Evolutionary conservation across 2,888 invertebrate genomes (phyloP).

Genomic region (Lymantria monacha): DNA sequence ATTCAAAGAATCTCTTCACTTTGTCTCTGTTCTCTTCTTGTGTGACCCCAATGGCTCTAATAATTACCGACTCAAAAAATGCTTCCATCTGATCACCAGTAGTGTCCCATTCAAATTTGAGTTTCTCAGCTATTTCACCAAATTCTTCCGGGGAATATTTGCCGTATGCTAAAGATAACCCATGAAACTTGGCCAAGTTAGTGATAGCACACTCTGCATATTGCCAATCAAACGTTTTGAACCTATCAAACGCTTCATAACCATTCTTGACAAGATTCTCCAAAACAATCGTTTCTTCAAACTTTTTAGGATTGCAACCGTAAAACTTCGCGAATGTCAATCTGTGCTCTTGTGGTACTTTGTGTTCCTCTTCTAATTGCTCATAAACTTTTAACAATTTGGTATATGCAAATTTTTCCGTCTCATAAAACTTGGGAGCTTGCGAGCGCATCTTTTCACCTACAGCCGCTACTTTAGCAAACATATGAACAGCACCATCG

Average conservation of each 20-base stretch:
- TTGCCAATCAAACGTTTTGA: conserved; percentile 38
- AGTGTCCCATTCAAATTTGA: conserved; percentile 25
- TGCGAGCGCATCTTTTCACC: conserved; percentile 33
- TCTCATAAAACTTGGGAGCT: conserved; percentile 12
- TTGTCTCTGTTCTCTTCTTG: background rate
- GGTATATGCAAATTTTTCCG: conserved; percentile 26
- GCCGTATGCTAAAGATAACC: conserved; percentile 46
- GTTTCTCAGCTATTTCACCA: conserved; percentile 3
- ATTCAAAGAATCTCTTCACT: background rate
- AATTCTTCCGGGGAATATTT: conserved; percentile 41
- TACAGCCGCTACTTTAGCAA: conserved; percentile 9
- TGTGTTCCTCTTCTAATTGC: conserved; percentile 22
- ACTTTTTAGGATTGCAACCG: conserved; percentile 22
- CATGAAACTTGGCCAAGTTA: conserved; percentile 51
- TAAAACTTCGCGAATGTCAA: conserved; percentile 36
- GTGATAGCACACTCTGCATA: conserved; percentile 36
- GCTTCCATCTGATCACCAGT: background rate
- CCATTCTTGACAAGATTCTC: conserved; percentile 40
- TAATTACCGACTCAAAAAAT: background rate
- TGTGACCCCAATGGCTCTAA: background rate
- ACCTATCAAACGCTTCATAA: conserved; percentile 38
- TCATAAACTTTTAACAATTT: conserved; percentile 18
- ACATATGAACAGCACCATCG: conserved; percentile 1
- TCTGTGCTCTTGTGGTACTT: conserved; percentile 30
- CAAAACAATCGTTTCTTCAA: conserved; percentile 47